Evolutionary conservation across 2,888 invertebrate genomes (phyloP).

Genomic region (Lacanobia oleracea): DNA sequence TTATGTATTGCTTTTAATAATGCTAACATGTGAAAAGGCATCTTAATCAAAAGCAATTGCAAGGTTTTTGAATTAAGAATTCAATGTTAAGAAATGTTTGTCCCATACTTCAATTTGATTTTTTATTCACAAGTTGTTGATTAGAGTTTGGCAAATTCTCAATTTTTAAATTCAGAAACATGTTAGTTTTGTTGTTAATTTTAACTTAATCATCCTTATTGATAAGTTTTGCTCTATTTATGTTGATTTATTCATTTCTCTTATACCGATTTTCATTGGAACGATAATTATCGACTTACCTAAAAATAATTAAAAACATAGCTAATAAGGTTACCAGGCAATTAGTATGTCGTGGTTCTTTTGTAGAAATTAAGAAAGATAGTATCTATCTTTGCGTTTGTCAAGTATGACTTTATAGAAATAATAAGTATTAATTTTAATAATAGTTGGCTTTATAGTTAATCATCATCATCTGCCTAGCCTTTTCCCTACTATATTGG

Average conservation of each 20-base stretch:
- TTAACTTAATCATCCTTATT: background rate
- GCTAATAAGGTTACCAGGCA: background rate
- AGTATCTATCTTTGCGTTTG: constrained; percentile 67
- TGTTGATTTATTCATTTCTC: background rate
- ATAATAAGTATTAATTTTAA: constrained; percentile 26
- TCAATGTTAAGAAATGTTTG: background rate
- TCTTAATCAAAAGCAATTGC: background rate
- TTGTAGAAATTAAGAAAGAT: constrained; percentile 53
- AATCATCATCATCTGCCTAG: no score
- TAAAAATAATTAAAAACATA: background rate
- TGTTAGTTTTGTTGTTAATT: no score
- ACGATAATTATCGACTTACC: background rate
- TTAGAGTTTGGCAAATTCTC: no score
- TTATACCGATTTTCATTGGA: background rate
- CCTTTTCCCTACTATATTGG: no score
- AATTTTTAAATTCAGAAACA: background rate
- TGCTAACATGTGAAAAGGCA: no score
- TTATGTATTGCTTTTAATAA: background rate
- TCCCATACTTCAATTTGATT: no score
- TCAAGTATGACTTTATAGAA: constrained; percentile 60
- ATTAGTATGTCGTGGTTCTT: constrained; percentile 6
- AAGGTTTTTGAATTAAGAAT: background rate
- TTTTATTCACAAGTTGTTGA: no score
- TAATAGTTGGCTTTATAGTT: no score
- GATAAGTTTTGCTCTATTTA: background rate